A percentile compares a stretch with the other conserved stretches of the same genome.
These are phyloP conservation scores for Laodelphax striatellus DNA, from an alignment of 1,140 invertebrate species.

Conservation along the genomic window DNA sequence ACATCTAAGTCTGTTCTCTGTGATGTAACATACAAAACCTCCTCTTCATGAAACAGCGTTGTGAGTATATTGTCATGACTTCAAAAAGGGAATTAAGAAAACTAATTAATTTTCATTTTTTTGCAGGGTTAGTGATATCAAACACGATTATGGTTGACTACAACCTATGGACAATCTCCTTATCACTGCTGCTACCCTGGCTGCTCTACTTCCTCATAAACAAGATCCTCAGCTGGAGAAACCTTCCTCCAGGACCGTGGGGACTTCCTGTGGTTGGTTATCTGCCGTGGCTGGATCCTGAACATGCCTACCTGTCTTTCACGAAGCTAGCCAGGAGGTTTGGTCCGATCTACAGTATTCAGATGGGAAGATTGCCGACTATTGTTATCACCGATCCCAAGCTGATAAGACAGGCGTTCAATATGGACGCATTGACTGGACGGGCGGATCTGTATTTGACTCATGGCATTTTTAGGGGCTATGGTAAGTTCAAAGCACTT, in stretches of 20 bases:
- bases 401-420: constrained; percentile 53
- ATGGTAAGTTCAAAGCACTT: constrained; percentile 43
- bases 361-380: constrained; percentile 57
- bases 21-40: too few relatives aligned
- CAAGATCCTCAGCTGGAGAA: constrained; percentile 16
- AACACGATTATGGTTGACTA: too few relatives aligned
- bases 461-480: constrained; percentile 74
- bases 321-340: constrained; percentile 49
- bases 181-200: too few relatives aligned
- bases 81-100: too few relatives aligned
- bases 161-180: too few relatives aligned
- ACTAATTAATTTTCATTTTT: too few relatives aligned
- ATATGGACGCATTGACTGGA: constrained; percentile 52
- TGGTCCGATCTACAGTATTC: constrained; percentile 55
- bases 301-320: constrained; percentile 55
- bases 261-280: constrained; percentile 67
- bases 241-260: constrained; percentile 61
- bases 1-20: too few relatives aligned
- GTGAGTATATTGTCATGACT: too few relatives aligned
- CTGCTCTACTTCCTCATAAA: background rate
- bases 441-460: constrained; percentile 69
- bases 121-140: too few relatives aligned
- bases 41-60: too few relatives aligned
- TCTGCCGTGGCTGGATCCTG: constrained; percentile 53
- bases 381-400: constrained; percentile 61